Evolutionary conservation across 2,797 vertebrate genomes (phyloP), one percentile per base, ranked within the genome.

Genomic region (Sebastiscus albofasciatus): DNA sequence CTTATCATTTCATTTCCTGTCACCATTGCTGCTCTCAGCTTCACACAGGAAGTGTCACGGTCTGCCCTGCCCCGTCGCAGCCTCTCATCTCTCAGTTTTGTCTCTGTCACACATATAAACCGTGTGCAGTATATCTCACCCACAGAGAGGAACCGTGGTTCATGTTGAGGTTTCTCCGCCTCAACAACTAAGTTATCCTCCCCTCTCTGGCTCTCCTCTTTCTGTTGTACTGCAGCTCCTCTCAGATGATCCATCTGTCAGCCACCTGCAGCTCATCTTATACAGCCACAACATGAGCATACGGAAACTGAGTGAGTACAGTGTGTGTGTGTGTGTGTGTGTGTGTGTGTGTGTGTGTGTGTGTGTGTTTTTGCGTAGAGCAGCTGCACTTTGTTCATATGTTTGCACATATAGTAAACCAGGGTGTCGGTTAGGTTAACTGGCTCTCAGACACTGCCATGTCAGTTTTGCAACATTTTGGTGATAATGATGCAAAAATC

Each of bases 251-350:
- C 75, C 55, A 80, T 77, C 61, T 46, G n/a, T 67, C 36, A 55
- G 18, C 27, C 70, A 67, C 31, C 74, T 79, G 60, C 71, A 79
- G 66, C 78, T 82, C 60, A 71, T 64, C 24, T 26, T 22, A 3
- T 2, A 52, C 14, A 79, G 77, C 61, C 49, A 61, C 90, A 94
- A 52, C 86, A 96, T 96, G 94, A 94, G 93, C 54, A 42, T 90
- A 31, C 82, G 86, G 33, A 96, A 92, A 90, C 87, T 96, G 22
- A 90, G 95, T 96, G 87, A 96, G 95, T 95, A 90, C 5, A 24
- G n/a, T 67, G 52, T 34, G 11, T 36, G 34, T 36, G 34, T 36
- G 34, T 36, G 4, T 34, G 4, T 36, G 36, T 13, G 34, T 39
- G 36, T 39, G 36, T 39, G 11, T 36, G 11, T 36, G 36, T 36